Evolutionary conservation across 2,888 invertebrate genomes (phyloP).

Genomic region (Lamellibrachia satsuma): DNA sequence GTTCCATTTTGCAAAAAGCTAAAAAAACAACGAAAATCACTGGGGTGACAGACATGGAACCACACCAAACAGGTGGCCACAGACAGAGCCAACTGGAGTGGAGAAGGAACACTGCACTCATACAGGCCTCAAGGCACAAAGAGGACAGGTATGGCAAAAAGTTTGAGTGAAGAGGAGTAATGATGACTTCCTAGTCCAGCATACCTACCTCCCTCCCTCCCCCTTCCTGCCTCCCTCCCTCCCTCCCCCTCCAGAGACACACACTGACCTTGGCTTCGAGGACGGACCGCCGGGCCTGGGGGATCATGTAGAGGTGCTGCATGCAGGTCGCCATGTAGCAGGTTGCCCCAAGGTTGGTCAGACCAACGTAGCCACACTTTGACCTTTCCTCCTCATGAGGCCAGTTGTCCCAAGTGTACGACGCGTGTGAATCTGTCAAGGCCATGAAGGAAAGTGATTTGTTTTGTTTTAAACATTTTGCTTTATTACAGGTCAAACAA

Average conservation of each 20-base stretch:
- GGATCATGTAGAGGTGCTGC: conserved; percentile 98
- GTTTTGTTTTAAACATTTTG: background rate
- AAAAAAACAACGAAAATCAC: too few species aligned
- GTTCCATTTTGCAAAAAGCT: too few species aligned
- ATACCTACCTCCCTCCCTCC: background rate
- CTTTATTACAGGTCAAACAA: background rate
- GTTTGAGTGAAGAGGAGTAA: too few species aligned
- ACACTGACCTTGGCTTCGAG: conserved; percentile 75
- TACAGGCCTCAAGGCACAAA: too few species aligned
- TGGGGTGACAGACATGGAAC: too few species aligned
- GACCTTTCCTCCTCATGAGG: conserved; percentile 94
- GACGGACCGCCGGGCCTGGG: conserved; percentile 86
- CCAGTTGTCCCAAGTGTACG: conserved; percentile 98
- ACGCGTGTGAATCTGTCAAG: conserved; percentile 72
- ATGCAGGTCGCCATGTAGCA: conserved; percentile 98
- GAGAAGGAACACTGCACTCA: too few species aligned
- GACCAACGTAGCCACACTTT: conserved; percentile 92
- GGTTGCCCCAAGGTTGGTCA: conserved; percentile 94
- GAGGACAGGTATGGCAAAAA: too few species aligned
- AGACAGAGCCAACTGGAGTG: too few species aligned
- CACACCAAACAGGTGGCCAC: too few species aligned
- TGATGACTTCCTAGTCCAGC: background rate
- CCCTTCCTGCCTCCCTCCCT: background rate
- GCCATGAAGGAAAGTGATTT: background rate
- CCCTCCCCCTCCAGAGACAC: background rate